Evolutionary conservation across 2,113 vertebrate genomes (phyloP).

Genomic region (Mionectes macconnelli): DNA sequence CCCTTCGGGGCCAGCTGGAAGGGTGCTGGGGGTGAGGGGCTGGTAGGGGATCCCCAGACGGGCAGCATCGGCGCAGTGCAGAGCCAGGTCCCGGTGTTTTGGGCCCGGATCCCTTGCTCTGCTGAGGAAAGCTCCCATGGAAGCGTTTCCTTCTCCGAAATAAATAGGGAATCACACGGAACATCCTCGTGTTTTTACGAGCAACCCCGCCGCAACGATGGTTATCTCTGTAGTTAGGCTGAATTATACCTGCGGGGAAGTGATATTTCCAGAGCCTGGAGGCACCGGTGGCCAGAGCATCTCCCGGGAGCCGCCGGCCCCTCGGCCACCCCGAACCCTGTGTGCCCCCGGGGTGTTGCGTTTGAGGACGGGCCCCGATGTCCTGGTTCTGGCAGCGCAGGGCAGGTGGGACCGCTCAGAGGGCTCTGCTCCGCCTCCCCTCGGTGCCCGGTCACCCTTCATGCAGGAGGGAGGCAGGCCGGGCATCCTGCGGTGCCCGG

Average conservation of each 20-base stretch:
- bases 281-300: background rate
- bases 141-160: background rate
- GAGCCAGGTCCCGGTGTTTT: background rate
- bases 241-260: conserved; percentile 4
- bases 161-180: background rate
- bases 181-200: background rate
- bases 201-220: background rate
- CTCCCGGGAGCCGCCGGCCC: background rate
- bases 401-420: too few species aligned
- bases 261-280: background rate
- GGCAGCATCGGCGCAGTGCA: accelerated
- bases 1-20: background rate
- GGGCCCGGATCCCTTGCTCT: background rate
- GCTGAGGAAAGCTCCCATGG: background rate
- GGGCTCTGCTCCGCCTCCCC: background rate
- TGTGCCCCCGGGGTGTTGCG: background rate
- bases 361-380: too few species aligned
- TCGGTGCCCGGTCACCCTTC: background rate
- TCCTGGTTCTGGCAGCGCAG: background rate
- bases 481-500: background rate
- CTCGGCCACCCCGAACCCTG: background rate
- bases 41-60: background rate
- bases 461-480: background rate
- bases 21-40: too few species aligned
- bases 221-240: conserved; percentile 25